Base-by-base conservation (phyloP, 2,888 invertebrate species). In the Itoplectis maculator region DNA sequence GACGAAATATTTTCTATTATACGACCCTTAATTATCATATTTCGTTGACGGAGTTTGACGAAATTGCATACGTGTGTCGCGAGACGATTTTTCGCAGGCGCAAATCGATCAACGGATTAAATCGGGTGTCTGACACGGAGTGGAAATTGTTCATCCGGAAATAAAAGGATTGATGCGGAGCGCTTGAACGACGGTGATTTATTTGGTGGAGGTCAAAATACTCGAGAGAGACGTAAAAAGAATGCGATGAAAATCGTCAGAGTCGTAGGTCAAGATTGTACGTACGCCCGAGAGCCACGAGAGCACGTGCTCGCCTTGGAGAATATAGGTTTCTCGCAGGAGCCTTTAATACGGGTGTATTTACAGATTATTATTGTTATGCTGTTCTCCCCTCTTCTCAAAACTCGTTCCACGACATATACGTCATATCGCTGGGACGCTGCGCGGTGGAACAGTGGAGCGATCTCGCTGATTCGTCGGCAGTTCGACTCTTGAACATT, bases 191-290 rank as follows among this genome's bases (percentile, higher is more conserved):
- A 15, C 42, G 2, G 23, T 40, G 13, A 35, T 79, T 72, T 54
- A 76, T 79, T 61, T 23, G 42, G 15, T 45, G 18, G 8, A 29
- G 20, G 11, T 29, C 13, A 42, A 45, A 59, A 63, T 59, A 61
- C 51, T 13, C 35, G n/a, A 2, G 47, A 2, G 47, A 45, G 51
- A 51, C 69, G 54, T 68, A 69, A 65, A 74, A 65, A 70, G 66
- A 47, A 18, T 47, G 45, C 29, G 35, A 74, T 81, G 73, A 79
- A 83, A 82, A 78, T 83, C 68, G 79, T 76, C 63, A 51, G 77
- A 80, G 80, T 73, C 87, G 89, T 90, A 90, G 89, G 90, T 90
- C 90, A 90, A 89, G 90, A 88, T 88, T 89, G 86, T 86, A 85
- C 84, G 86, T 88, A 87, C 84, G 84, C 82, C 73, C n/a, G n/a